A percentile compares a stretch with the other conserved stretches of the same genome.
Evolutionary conservation across 2,113 vertebrate species (phyloP).

Genomic region (Motacilla tschutschensis): DNA sequence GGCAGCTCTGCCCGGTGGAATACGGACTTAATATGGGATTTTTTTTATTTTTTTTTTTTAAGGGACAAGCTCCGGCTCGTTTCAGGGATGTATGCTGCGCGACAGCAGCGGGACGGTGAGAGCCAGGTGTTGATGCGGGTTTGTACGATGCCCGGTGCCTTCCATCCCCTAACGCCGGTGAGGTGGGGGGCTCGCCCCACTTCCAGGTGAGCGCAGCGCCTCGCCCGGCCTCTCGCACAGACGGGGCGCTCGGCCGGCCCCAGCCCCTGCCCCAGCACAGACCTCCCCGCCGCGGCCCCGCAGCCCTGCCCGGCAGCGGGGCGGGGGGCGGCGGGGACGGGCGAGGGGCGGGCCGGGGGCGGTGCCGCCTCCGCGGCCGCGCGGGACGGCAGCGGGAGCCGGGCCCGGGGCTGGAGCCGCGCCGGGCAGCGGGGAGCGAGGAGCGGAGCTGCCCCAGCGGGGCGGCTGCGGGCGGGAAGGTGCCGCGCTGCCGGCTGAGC

Average conservation of each 20-base stretch:
- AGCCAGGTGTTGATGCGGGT: accelerated
- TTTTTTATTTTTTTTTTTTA: background rate
- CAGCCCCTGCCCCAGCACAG: accelerated
- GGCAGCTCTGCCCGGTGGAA: background rate
- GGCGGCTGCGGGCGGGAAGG: background rate
- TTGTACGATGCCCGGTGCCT: accelerated
- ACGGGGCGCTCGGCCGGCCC: background rate
- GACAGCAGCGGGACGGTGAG: background rate
- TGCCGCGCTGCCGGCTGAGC: background rate
- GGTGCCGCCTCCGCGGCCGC: too few species aligned
- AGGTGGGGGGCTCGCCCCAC: accelerated
- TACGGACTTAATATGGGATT: accelerated
- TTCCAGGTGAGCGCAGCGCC: background rate
- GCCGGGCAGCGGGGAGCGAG: background rate
- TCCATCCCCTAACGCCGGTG: accelerated
- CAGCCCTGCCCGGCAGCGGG: too few species aligned
- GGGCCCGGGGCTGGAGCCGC: background rate
- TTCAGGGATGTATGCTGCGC: accelerated
- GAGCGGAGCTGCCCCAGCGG: background rate
- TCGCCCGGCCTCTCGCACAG: accelerated
- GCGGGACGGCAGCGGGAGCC: too few species aligned
- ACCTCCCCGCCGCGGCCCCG: background rate
- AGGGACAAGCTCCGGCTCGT: background rate
- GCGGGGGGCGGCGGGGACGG: too few species aligned
- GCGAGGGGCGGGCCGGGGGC: too few species aligned